A percentile compares a stretch with the other conserved stretches of the same genome.
phyloP scores from a whole-genome alignment of 2,888 invertebrate genomes.

The Melieria picta region DNA sequence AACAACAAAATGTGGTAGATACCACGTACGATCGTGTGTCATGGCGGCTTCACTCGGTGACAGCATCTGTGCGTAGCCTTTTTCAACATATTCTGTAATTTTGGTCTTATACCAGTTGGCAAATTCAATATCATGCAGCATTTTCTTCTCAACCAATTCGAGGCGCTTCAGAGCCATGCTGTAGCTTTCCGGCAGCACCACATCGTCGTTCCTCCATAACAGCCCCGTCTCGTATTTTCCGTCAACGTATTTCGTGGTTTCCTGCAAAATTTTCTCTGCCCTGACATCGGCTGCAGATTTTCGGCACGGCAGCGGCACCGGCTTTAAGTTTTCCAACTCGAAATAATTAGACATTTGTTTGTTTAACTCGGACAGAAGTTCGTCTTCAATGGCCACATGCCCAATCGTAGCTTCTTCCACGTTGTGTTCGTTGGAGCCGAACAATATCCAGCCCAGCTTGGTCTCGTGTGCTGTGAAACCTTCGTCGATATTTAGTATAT shows the following conservation, averaged over 20 bases:
- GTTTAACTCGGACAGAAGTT: neutral
- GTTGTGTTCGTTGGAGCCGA: conserved; percentile 3
- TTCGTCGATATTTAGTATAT: conserved; percentile 1
- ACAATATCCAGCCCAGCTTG: conserved; percentile 5
- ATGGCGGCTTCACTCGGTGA: neutral
- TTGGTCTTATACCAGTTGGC: conserved; percentile 4
- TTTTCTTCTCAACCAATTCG: neutral
- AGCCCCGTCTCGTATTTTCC: neutral
- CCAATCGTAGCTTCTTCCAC: neutral
- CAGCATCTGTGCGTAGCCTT: neutral
- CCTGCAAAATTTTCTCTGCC: neutral
- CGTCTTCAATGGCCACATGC: neutral
- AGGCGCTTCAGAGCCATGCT: neutral
- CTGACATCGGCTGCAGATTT: conserved; percentile 8
- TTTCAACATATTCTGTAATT: neutral
- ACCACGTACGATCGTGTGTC: neutral
- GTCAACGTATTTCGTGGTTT: conserved; percentile 6
- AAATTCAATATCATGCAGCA: neutral
- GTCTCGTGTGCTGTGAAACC: conserved; percentile 2
- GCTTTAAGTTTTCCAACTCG: conserved; percentile 5
- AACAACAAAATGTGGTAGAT: neutral
- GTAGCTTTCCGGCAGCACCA: too few relatives aligned
- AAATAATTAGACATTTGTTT: neutral
- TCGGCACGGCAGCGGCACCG: neutral
- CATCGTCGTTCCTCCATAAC: conserved; percentile 4